These are phyloP conservation scores for Tinamus major DNA, from an alignment of 2,797 vertebrate species.

Conservation along the genomic window DNA sequence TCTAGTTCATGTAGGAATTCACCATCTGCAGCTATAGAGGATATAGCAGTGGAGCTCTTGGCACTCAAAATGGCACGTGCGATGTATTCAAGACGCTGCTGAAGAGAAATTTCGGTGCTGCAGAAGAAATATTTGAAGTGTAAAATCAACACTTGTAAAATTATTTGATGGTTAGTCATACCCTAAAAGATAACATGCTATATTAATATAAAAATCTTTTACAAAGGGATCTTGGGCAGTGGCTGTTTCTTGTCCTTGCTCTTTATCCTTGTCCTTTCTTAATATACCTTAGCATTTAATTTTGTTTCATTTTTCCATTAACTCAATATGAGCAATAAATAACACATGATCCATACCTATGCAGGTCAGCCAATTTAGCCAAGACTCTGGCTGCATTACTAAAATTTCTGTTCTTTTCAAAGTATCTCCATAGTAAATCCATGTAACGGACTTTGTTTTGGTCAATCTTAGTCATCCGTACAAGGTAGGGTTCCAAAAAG, in stretches of 20 bases:
- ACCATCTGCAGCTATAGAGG: constrained; percentile 92
- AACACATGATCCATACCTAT: constrained; percentile 83
- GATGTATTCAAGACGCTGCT: constrained; percentile 95
- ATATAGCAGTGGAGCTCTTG: constrained; percentile 93
- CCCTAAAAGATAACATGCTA: not conserved
- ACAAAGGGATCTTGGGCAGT: not conserved
- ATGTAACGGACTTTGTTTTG: constrained; percentile 97
- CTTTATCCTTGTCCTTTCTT: not conserved
- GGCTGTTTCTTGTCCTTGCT: not conserved
- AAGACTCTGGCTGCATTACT: constrained; percentile 93
- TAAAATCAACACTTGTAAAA: not conserved
- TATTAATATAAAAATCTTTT: not conserved
- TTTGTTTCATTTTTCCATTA: not conserved
- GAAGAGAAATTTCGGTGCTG: constrained; percentile 95
- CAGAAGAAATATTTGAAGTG: constrained; percentile 15
- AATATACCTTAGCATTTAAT: not conserved
- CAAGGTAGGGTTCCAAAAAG: constrained; percentile 94
- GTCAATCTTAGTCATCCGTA: constrained; percentile 95
- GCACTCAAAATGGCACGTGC: constrained; percentile 97
- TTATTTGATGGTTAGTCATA: not conserved
- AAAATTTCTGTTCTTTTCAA: constrained; percentile 95
- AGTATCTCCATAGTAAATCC: constrained; percentile 97
- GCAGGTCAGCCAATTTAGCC: constrained; percentile 93
- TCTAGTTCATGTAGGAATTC: constrained; percentile 98
- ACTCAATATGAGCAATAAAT: not conserved